Conservation (phyloP, 2,113 vertebrate genomes). For the Climacteris rufus region DNA sequence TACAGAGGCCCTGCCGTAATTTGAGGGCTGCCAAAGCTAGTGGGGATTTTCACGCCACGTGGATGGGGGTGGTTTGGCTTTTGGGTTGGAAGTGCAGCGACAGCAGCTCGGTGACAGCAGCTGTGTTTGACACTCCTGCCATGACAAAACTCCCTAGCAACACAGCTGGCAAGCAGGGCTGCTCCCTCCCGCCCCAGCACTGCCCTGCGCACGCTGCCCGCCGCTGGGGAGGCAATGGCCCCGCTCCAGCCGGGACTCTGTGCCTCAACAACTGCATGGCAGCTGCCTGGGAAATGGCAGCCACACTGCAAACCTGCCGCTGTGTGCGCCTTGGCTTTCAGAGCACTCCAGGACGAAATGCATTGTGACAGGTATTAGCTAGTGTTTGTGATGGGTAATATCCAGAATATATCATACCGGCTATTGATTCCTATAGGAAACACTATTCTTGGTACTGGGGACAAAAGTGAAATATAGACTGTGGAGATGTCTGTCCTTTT, state of each 20-base stretch:
- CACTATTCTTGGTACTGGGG: rapidly evolving
- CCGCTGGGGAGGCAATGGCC: not conserved
- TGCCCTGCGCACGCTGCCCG: rapidly evolving
- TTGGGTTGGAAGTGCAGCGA: not conserved
- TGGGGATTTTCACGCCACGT: rapidly evolving
- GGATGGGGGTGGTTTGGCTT: not conserved
- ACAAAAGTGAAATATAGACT: not conserved
- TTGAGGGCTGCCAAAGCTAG: not conserved
- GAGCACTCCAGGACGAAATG: not conserved
- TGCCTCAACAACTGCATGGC: not conserved
- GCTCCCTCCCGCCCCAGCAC: not conserved
- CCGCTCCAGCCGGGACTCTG: rapidly evolving
- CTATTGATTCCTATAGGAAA: not conserved
- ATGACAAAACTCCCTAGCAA: not conserved
- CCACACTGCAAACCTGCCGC: not conserved
- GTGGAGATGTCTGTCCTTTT: not conserved
- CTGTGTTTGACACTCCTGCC: not conserved
- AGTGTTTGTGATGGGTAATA: not conserved
- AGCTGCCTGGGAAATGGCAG: not conserved
- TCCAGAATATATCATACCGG: not conserved
- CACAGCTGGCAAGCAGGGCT: not conserved
- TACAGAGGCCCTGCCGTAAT: not conserved
- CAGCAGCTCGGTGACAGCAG: not conserved
- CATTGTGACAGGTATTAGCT: not conserved
- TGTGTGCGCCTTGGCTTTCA: not conserved